These are phyloP conservation scores for Syngnathus acus DNA, from an alignment of 2,797 vertebrate genomes.

Conservation along the genomic window DNA sequence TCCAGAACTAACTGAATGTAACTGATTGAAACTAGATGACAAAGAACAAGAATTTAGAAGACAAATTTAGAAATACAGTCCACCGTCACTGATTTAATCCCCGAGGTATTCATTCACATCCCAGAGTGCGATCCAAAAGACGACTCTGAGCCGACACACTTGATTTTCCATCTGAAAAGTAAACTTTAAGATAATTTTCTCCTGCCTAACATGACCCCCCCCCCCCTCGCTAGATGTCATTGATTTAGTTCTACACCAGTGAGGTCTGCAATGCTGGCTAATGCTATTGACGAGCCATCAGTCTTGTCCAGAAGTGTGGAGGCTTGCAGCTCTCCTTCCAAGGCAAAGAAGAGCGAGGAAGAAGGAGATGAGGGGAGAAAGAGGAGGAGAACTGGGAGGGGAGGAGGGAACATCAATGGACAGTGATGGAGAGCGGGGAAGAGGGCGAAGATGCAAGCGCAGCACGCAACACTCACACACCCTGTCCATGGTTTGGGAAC, in stretches of 20 bases:
- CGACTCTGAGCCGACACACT: not conserved
- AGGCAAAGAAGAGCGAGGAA: constrained; percentile 51
- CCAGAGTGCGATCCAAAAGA: not conserved
- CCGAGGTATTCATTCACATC: not conserved
- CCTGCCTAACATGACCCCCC: not conserved
- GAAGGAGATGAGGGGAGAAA: constrained; percentile 56
- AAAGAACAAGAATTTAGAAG: not conserved
- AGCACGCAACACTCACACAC: constrained; percentile 73
- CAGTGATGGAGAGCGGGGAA: constrained; percentile 85
- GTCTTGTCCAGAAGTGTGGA: constrained; percentile 86
- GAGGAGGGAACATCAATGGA: constrained; percentile 77
- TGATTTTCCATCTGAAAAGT: not conserved
- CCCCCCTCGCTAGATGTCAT: constrained; percentile 71
- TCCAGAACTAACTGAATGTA: not conserved
- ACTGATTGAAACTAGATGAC: not conserved
- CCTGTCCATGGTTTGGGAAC: constrained; percentile 74
- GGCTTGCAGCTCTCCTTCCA: constrained; percentile 82
- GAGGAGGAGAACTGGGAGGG: constrained; percentile 52
- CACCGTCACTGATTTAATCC: too few relatives aligned
- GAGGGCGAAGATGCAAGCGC: constrained; percentile 76
- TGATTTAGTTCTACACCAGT: constrained; percentile 91
- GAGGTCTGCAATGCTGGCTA: constrained; percentile 89
- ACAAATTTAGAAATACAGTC: not conserved
- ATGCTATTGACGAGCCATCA: constrained; percentile 99
- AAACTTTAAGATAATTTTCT: not conserved